Percentiles rank a stretch among this genome's conserved stretches.
phyloP scores from a whole-genome alignment of 2,113 vertebrate genomes.

The Melanocharis versteri region DNA sequence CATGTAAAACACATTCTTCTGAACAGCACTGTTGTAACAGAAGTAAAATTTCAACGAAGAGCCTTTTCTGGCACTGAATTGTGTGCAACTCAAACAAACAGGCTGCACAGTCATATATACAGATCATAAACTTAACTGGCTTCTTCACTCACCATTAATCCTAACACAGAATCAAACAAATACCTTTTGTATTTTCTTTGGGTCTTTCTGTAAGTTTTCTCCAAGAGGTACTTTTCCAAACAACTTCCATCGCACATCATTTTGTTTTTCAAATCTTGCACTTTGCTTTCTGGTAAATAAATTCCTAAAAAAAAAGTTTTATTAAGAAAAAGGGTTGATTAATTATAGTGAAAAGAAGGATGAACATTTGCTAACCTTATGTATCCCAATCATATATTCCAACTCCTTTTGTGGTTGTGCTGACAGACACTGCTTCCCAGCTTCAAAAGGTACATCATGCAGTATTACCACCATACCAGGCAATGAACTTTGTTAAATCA shows the following conservation, averaged over 20 bases:
- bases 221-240: constrained; percentile 84
- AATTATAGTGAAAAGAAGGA: neutral
- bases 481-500: neutral
- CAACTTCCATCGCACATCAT: constrained; percentile 87
- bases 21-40: neutral
- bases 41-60: neutral
- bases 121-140: neutral
- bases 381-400: neutral
- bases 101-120: neutral
- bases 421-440: neutral
- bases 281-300: constrained; percentile 88
- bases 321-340: neutral
- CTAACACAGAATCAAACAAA: neutral
- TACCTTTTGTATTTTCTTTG: constrained; percentile 85
- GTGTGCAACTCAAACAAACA: neutral
- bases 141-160: neutral
- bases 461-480: neutral
- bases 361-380: neutral
- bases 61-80: neutral
- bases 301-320: constrained; percentile 71
- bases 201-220: constrained; percentile 78
- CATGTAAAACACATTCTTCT: neutral
- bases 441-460: neutral
- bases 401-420: neutral
- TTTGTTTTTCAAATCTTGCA: constrained; percentile 73